These are phyloP conservation scores for Gymnoscopelus microlampas DNA, from an alignment of 2,797 vertebrate species.

Conservation along the genomic window DNA sequence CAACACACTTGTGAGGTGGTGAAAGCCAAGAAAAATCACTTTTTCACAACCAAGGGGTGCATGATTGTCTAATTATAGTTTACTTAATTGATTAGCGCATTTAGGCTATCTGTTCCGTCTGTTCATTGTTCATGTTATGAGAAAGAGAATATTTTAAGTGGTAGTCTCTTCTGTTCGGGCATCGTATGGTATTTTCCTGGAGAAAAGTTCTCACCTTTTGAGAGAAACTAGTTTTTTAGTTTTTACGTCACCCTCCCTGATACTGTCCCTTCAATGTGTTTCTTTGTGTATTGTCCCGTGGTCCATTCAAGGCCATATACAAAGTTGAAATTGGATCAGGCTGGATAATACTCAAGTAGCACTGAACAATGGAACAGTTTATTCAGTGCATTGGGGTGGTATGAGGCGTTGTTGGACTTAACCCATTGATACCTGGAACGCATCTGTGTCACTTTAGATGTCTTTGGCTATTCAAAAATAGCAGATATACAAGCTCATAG, in stretches of 20 bases:
- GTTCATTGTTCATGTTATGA: conserved; percentile 22
- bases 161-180: conserved; percentile 40
- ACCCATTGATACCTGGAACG: no score
- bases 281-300: conserved; percentile 70
- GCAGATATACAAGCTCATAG: no score
- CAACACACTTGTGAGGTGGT: conserved; percentile 2
- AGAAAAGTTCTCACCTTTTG: conserved; percentile 63
- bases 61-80: conserved; percentile 9
- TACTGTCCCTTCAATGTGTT: conserved; percentile 58
- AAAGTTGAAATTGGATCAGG: conserved; percentile 64
- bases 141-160: conserved; percentile 36
- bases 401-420: conserved; percentile 26
- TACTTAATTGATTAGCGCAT: conserved; percentile 18
- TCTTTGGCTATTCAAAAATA: no score
- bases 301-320: conserved; percentile 40
- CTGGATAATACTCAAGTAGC: conserved; percentile 57
- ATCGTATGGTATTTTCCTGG: conserved; percentile 30
- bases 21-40: not conserved
- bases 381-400: conserved; percentile 50
- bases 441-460: no score
- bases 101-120: conserved; percentile 25
- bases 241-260: conserved; percentile 47
- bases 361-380: conserved; percentile 54
- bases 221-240: conserved; percentile 56
- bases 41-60: conserved; percentile 8